Percentiles rank a stretch among this genome's conserved stretches.
Evolutionary conservation across 2,113 vertebrate genomes (phyloP).

Genomic region (Octodon degus): DNA sequence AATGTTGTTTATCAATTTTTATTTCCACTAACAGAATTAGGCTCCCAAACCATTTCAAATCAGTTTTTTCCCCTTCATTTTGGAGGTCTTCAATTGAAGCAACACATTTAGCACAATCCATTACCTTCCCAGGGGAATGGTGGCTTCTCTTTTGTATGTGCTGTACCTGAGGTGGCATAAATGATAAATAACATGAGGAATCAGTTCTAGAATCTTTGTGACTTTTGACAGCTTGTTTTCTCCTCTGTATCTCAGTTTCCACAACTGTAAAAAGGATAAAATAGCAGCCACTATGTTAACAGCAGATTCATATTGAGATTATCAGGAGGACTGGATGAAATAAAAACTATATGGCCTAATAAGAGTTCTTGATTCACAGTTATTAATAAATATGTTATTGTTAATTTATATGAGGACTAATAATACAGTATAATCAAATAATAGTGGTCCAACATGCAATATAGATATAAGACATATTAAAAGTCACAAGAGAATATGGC

Average conservation of each 20-base stretch:
- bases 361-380: background rate
- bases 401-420: background rate
- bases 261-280: background rate
- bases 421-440: background rate
- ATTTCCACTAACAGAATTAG: conserved; percentile 75
- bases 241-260: background rate
- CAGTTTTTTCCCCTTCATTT: conserved; percentile 74
- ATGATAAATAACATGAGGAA: background rate
- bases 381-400: background rate
- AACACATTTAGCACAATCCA: conserved; percentile 56
- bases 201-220: background rate
- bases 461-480: background rate
- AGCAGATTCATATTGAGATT: background rate
- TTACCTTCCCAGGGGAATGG: conserved; percentile 30
- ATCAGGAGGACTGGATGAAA: background rate
- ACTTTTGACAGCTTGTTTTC: background rate
- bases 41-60: conserved; percentile 79
- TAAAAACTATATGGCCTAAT: background rate
- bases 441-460: background rate
- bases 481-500: background rate
- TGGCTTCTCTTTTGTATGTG: background rate
- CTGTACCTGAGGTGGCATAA: background rate
- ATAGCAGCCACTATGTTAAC: background rate
- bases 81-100: conserved; percentile 57
- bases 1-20: conserved; percentile 79